A percentile compares a stretch with the other conserved stretches of the same genome.
phyloP scores from a whole-genome alignment of 2,113 vertebrate species.

The Lonchura striata region DNA sequence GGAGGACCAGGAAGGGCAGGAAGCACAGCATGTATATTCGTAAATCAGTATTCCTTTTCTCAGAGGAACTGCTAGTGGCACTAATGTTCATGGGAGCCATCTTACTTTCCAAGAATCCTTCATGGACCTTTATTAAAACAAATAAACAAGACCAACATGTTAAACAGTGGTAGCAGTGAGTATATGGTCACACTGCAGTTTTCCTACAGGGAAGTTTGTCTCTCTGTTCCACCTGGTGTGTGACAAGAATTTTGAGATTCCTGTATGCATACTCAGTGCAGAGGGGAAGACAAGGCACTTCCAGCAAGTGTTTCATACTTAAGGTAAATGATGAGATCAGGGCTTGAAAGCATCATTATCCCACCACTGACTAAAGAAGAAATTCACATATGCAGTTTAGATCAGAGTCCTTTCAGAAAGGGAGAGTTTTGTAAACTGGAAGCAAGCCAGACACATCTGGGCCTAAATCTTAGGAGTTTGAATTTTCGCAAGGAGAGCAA shows the following conservation, averaged over 20 bases:
- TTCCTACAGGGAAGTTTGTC: background rate
- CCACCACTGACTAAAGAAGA: background rate
- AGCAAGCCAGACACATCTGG: background rate
- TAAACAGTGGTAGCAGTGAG: background rate
- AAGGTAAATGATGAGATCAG: background rate
- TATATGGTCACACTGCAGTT: fast-evolving
- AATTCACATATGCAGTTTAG: background rate
- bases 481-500: background rate
- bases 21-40: conserved; percentile 85
- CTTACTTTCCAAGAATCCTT: conserved; percentile 73
- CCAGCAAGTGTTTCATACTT: background rate
- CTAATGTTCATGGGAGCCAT: conserved; percentile 48
- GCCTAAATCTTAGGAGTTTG: background rate
- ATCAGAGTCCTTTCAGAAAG: background rate
- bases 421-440: background rate
- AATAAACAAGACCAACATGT: background rate
- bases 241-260: background rate
- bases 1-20: conserved; percentile 80
- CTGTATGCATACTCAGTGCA: fast-evolving
- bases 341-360: background rate
- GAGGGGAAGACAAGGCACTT: background rate
- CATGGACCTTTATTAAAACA: conserved; percentile 73
- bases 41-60: conserved; percentile 75
- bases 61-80: background rate
- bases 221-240: background rate